Evolutionary conservation across 2,888 invertebrate species (phyloP).

Genomic region (Coronaproctus castanopsis): DNA sequence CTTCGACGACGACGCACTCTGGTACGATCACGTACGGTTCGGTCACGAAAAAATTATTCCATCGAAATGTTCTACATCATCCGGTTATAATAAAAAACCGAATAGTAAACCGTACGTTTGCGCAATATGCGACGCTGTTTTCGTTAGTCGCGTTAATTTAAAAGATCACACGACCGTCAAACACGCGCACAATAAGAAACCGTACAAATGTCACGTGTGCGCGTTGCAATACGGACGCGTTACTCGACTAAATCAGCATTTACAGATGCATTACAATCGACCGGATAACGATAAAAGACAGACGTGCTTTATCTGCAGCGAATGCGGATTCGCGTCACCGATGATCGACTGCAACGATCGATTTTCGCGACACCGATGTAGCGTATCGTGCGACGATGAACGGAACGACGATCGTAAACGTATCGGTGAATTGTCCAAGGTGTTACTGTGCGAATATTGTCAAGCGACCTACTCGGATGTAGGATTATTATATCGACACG

Average conservation of each 20-base stretch:
- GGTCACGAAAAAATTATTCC: conserved; percentile 15
- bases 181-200: conserved; percentile 22
- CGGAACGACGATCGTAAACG: neutral
- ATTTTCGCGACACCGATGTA: neutral
- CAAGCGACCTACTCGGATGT: conserved; percentile 33
- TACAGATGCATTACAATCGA: conserved; percentile 29
- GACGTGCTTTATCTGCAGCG: conserved; percentile 13
- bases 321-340: conserved; percentile 19
- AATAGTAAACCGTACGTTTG: conserved; percentile 29
- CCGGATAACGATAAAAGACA: conserved; percentile 23
- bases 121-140: conserved; percentile 31
- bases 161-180: conserved; percentile 32
- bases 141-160: conserved; percentile 33
- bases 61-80: conserved; percentile 15
- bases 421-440: conserved; percentile 18
- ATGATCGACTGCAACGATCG: neutral
- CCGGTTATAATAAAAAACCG: conserved; percentile 14
- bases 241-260: conserved; percentile 32
- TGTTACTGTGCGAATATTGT: conserved; percentile 34
- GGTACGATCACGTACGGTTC: conserved; percentile 31
- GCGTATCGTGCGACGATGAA: neutral
- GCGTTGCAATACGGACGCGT: conserved; percentile 32
- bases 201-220: conserved; percentile 36
- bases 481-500: conserved; percentile 29
- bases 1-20: conserved; percentile 30